phyloP scores from a whole-genome alignment of 2,797 vertebrate genomes.

The Sternarchorhynchus goeldii region DNA sequence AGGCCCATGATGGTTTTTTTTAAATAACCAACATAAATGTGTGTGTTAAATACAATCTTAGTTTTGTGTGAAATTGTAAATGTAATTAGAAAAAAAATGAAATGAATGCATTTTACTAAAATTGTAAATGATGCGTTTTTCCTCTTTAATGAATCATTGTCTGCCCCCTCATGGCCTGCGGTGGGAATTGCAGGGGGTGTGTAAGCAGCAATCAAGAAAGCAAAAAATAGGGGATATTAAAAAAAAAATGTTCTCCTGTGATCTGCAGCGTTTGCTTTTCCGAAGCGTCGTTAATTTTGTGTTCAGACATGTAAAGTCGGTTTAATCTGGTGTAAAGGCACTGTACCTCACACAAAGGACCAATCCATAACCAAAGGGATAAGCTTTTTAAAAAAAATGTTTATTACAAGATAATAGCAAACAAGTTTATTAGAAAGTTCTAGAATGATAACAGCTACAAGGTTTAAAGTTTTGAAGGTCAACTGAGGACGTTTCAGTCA shows the following conservation, averaged over 20 bases:
- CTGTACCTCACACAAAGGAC: background rate
- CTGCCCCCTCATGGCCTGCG: background rate
- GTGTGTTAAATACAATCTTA: too few relatives aligned
- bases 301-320: too few relatives aligned
- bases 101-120: background rate
- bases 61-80: too few relatives aligned
- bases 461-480: conserved; percentile 53
- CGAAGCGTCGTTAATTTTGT: too few relatives aligned
- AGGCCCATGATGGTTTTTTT: background rate
- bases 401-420: conserved; percentile 75
- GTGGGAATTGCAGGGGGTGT: background rate
- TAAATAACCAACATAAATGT: too few relatives aligned
- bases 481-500: background rate
- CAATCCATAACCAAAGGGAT: too few relatives aligned
- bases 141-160: background rate
- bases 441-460: conserved; percentile 72
- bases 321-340: background rate
- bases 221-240: background rate
- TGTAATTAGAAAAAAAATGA: too few relatives aligned
- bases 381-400: conserved; percentile 71
- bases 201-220: background rate
- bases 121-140: background rate
- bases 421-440: conserved; percentile 67
- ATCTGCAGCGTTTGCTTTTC: too few relatives aligned
- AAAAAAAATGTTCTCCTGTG: too few relatives aligned